A percentile compares a stretch with the other conserved stretches of the same genome.
phyloP scores from a whole-genome alignment of 1,140 invertebrate species.

The Drosophila bocki region DNA sequence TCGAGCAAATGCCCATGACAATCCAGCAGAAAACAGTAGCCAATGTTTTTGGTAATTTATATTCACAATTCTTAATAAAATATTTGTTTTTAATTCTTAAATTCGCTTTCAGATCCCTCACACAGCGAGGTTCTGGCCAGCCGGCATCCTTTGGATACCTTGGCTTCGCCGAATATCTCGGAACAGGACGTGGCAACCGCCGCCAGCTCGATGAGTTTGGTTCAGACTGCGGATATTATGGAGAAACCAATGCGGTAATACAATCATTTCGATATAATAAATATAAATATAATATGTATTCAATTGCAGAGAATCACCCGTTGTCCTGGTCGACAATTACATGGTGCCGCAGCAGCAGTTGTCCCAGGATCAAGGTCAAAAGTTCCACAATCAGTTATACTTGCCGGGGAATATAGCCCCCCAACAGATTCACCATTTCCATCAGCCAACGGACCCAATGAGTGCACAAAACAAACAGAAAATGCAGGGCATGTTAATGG shows the following conservation, averaged over 20 bases:
- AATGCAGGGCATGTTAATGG: constrained; percentile 47
- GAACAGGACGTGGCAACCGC: constrained; percentile 42
- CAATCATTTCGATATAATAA: too few species aligned
- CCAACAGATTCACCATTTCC: constrained; percentile 58
- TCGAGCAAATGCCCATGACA: constrained; percentile 47
- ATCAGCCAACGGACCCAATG: constrained; percentile 22
- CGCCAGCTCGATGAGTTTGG: constrained; percentile 45
- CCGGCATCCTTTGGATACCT: constrained; percentile 36
- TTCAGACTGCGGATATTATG: constrained; percentile 43
- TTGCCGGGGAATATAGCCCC: constrained; percentile 46
- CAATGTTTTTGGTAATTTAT: constrained; percentile 45
- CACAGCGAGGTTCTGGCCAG: constrained; percentile 32
- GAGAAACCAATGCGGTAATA: constrained; percentile 54
- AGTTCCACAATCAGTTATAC: constrained; percentile 55
- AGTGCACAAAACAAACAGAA: constrained; percentile 48
- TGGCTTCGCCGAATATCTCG: constrained; percentile 48
- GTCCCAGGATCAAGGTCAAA: constrained; percentile 55
- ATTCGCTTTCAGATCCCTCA: constrained; percentile 19
- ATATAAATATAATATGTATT: neutral
- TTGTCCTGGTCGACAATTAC: constrained; percentile 51
- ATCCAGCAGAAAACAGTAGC: constrained; percentile 35
- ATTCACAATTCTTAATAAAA: neutral
- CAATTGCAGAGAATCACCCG: constrained; percentile 38
- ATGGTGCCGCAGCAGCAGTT: constrained; percentile 53
- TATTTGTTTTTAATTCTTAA: neutral